Evolutionary conservation across 2,113 vertebrate genomes (phyloP), one percentile per base, ranked within the genome.

Genomic region (Laticauda colubrina): DNA sequence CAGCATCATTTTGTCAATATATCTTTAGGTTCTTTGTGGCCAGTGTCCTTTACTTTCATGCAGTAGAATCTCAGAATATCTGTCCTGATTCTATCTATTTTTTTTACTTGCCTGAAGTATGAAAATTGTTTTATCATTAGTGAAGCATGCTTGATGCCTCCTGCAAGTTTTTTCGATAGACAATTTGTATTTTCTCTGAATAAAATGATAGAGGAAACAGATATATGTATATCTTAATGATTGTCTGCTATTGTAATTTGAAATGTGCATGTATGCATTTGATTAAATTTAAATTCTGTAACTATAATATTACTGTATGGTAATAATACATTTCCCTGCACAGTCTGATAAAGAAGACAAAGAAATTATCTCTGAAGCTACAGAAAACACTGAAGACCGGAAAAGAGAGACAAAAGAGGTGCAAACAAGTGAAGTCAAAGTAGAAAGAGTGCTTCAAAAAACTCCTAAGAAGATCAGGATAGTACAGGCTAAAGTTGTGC

Each of bases 391-490:
- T 43, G 93, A 93, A 57, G 96, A 97, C 93, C 95, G 96, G 93
- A 97, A 97, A 93, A 97, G 97, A 75, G 98, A 98, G 91, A 97
- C 97, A 24, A 98, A 98, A 93, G 97, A 97, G 95, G 97, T 97
- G 26, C 96, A 97, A 94, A 97, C 95, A 93, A 95, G 94, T 96
- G 98, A 98, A 95, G 95, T 96, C 9, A 97, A 96, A 88, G 29
- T 93, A 64, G 98, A 98, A 88, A 96, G 95, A 90, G 94, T 97
- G 81, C 96, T 97, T 85, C 98, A 98, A 88, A 99, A 98, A 95
- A 95, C 98, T 93, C 96, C 98, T 94, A 99, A 98, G 97, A 99
- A 98, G 97, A 98, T 98, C 96, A 99, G 99, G 97, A 98, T 98
- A 92, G 97, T 98, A 89, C 98, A 97, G 92, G 99, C 99, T 97